Base-by-base conservation (phyloP, 2,797 vertebrate genomes). In the Danio choprae region DNA sequence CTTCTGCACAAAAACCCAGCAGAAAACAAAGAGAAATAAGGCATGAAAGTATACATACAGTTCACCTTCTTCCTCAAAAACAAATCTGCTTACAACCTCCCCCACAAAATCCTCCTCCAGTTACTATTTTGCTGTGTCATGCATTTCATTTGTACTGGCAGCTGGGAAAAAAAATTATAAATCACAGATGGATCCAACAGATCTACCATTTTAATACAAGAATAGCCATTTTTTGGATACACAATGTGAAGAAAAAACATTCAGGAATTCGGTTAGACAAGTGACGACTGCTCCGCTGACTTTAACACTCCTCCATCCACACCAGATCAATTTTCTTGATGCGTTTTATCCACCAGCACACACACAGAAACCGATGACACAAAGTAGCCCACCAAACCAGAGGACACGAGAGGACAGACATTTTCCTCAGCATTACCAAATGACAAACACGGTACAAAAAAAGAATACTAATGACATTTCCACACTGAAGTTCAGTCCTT, bases 181-280 rank as follows among this genome's bases (percentile, higher is more conserved):
- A 50, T 16, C 13, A 60, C 18, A 53, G 3, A 56, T 4, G 7
- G 2, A 77, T 46, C 51, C 16, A 18, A 51, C 29, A 38, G 71
- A 36, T 80, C 89, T 86, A 84, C 79, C 62, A 80, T 86, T 94
- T 94, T 92, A 94, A 93, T 95, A 94, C 87, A 94, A 95, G 91
- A 94, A 94, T 94, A 95, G 89, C 87, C 75, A 85, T 89, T 90
- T 92, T 90, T 92, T 90, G 89, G 1, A 86, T 91, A 90, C 79
- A 88, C 88, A 91, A 85, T 87, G 83, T 88, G 90, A 86, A 86
- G 87, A 83, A 92, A 89, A 92, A 90, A 87, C 67, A 78, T 87
- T 88, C 79, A 87, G 63, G 80, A 86, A 77, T 88, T 89, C 87
- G 84, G 89, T 88, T 90, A 68, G 86, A 89, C 85, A 84, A 84